Base-by-base conservation (phyloP, 2,888 invertebrate species). In the Caenorhabditis macrosperma region DNA sequence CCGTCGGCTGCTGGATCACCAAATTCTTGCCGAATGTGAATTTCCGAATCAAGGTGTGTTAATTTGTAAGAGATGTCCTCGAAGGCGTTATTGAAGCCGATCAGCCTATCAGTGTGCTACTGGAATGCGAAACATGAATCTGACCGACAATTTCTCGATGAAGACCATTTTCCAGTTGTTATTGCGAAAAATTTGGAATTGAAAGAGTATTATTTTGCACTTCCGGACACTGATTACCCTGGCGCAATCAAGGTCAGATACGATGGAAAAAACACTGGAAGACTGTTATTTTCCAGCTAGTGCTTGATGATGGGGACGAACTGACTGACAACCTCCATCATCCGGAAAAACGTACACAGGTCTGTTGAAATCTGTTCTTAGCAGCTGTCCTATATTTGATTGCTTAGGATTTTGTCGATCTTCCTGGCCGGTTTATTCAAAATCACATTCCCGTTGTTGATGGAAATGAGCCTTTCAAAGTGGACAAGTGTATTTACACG, bases 1-100 rank as follows among this genome's bases (percentile, higher is more conserved):
- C 89, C 9, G 84, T 85, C 1, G 89, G 89, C 15, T 82, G 83
- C 1, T 89, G 89, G 89, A 78, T 89, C 15, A 78, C 76, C 7
- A 78, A 83, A 44, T 61, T 89, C 2, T 41, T 88, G 24, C 85
- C 84, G 2, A 63, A 80, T 10, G 64, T 85, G 1, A 71, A 78
- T 7, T 80, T 85, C 41, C 64, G 82, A 50, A 81, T 83, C 2
- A 59, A 83, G 55, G 86, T 85, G 17, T n/a, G n/a, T n/a, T n/a
- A n/a, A 26, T 52, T 22, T 38, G 12, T 46, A 20, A 24, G 1
- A 20, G 26, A 1, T 50, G 10, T 50, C 15, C 48, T 5, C 2
- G 7, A 22, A 24, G 22, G 30, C 9, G 4, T 30, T 35, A 20
- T 55, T 78, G 30, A 30, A 84, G 84, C 81, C 82, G 3, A 59